These are phyloP conservation scores for Ptychochromis oligacanthus DNA, from an alignment of 2,113 vertebrate genomes.

Conservation along the genomic window DNA sequence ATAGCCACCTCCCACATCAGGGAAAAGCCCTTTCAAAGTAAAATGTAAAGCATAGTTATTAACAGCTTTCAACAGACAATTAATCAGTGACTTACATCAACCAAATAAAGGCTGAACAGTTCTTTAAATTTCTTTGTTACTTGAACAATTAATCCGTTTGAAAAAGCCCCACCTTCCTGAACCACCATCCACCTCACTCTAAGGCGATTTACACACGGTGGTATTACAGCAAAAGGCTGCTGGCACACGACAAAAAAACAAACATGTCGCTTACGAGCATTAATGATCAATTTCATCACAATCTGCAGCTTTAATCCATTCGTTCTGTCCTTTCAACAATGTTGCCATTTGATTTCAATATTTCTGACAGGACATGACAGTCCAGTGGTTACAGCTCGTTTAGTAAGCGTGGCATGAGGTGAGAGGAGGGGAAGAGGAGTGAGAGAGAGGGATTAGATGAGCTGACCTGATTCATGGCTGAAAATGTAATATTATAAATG, in stretches of 20 bases:
- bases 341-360: slow-evolving; percentile 20
- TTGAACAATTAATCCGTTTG: too few species aligned
- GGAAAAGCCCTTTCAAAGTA: slow-evolving; percentile 87
- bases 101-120: not conserved
- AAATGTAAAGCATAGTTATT: not conserved
- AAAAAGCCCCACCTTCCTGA: not conserved
- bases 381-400: slow-evolving; percentile 10
- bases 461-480: slow-evolving; percentile 74
- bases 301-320: slow-evolving; percentile 13
- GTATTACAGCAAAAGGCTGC: not conserved
- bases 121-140: not conserved
- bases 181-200: not conserved
- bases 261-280: not conserved
- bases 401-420: not conserved
- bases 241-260: not conserved
- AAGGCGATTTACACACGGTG: not conserved
- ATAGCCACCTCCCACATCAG: slow-evolving; percentile 95
- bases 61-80: not conserved
- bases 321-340: not conserved
- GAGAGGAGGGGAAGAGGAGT: not conserved
- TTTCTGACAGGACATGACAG: not conserved
- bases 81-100: not conserved
- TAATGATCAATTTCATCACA: not conserved
- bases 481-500: slow-evolving; percentile 78
- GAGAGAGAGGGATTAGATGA: slow-evolving; percentile 51